A percentile compares a stretch with the other conserved stretches of the same genome.
Evolutionary conservation across 2,888 invertebrate species (phyloP).

Genomic region (Ectemnius cavifrons): DNA sequence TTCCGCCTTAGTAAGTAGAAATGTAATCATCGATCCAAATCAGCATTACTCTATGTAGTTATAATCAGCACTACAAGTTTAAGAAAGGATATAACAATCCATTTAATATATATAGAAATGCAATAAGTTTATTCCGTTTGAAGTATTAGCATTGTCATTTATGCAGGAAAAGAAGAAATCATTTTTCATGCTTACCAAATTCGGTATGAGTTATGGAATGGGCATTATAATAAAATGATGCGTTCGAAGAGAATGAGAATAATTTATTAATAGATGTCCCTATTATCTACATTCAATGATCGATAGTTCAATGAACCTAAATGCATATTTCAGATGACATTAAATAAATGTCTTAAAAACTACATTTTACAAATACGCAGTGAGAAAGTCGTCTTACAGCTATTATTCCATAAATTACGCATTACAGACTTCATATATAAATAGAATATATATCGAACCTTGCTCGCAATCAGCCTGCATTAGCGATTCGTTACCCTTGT

Average conservation of each 20-base stretch:
- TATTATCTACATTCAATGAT: too few relatives aligned
- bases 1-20: conserved; percentile 17
- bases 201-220: background rate
- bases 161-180: conserved; percentile 18
- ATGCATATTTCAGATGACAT: too few relatives aligned
- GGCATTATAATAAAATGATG: too few relatives aligned
- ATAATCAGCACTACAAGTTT: conserved; percentile 33
- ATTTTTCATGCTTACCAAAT: conserved; percentile 19
- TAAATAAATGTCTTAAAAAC: too few relatives aligned
- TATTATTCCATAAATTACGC: too few relatives aligned
- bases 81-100: conserved; percentile 8
- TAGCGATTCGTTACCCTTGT: conserved; percentile 19
- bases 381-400: too few relatives aligned
- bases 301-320: too few relatives aligned
- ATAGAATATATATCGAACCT: conserved; percentile 3
- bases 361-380: too few relatives aligned
- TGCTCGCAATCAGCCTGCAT: background rate
- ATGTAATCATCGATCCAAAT: conserved; percentile 1
- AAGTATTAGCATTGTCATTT: conserved; percentile 28
- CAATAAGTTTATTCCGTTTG: conserved; percentile 10
- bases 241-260: too few relatives aligned
- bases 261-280: too few relatives aligned
- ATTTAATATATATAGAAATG: background rate
- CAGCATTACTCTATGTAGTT: conserved; percentile 13
- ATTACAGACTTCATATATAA: conserved; percentile 7